phyloP scores from a whole-genome alignment of 2,797 vertebrate species.

The Tapirus indicus region DNA sequence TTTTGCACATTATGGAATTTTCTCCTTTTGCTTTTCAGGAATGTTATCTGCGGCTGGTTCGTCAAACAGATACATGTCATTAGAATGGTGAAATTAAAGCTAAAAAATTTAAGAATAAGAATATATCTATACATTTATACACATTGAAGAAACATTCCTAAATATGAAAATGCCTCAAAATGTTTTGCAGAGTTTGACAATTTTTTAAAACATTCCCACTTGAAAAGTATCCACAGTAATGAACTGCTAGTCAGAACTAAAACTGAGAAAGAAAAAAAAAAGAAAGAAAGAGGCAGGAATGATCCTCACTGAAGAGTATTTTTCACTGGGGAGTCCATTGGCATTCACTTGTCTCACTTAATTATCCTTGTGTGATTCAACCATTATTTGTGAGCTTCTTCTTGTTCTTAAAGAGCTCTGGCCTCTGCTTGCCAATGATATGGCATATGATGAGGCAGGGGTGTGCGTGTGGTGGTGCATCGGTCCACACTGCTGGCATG shows the following conservation, averaged over 20 bases:
- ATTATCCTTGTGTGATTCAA: conserved; percentile 91
- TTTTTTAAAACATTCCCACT: conserved; percentile 78
- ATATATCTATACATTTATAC: conserved; percentile 10
- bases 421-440: conserved; percentile 90
- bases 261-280: conserved; percentile 66
- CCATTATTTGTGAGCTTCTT: conserved; percentile 91
- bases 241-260: conserved; percentile 84
- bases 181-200: conserved; percentile 73
- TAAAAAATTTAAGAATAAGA: conserved; percentile 28
- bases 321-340: conserved; percentile 88
- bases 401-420: conserved; percentile 90
- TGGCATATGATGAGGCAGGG: conserved; percentile 89
- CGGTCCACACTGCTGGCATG: conserved; percentile 88
- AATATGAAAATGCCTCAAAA: conserved; percentile 70
- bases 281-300: conserved; percentile 82
- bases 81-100: conserved; percentile 46
- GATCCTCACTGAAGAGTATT: conserved; percentile 85
- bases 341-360: conserved; percentile 91
- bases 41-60: background rate
- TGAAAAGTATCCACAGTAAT: conserved; percentile 82
- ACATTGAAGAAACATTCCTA: conserved; percentile 67
- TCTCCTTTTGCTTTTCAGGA: conserved; percentile 21
- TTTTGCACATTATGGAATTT: conserved; percentile 66
- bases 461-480: conserved; percentile 88
- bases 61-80: conserved; percentile 59